phyloP scores from a whole-genome alignment of 1,140 invertebrate species.

The Caenorhabditis latens region DNA sequence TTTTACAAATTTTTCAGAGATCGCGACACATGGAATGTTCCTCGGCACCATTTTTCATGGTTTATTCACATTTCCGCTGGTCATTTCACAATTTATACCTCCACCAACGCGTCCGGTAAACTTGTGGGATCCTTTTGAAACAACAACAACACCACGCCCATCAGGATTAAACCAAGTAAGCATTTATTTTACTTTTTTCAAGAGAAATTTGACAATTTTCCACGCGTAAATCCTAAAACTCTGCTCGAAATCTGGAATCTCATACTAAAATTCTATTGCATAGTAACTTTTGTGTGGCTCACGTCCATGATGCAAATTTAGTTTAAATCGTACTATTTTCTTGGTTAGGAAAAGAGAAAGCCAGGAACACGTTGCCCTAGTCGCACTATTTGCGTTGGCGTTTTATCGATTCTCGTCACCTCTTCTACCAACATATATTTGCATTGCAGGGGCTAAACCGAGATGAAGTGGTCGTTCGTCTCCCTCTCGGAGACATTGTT shows the following conservation, averaged over 20 bases:
- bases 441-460: conserved; percentile 60
- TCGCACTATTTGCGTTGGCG: not conserved
- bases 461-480: conserved; percentile 69
- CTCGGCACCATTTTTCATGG: conserved; percentile 4
- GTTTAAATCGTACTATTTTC: not conserved
- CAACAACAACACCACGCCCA: conserved; percentile 67
- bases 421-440: not conserved
- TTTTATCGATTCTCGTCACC: conserved; percentile 20
- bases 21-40: conserved; percentile 45
- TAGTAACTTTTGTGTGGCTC: not conserved
- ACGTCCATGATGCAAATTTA: no score
- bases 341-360: conserved; percentile 17
- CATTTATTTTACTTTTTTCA: not conserved
- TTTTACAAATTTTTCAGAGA: not conserved
- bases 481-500: conserved; percentile 69
- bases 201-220: no score
- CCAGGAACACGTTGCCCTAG: not conserved
- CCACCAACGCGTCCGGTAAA: conserved; percentile 72
- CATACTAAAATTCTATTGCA: no score
- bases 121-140: conserved; percentile 74
- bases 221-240: no score
- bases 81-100: conserved; percentile 33
- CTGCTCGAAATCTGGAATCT: no score
- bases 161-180: conserved; percentile 58
- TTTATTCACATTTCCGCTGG: conserved; percentile 15